A percentile compares a stretch with the other conserved stretches of the same genome.
phyloP scores from a whole-genome alignment of 2,797 vertebrate genomes.

The Chelidonichthys spinosus region DNA sequence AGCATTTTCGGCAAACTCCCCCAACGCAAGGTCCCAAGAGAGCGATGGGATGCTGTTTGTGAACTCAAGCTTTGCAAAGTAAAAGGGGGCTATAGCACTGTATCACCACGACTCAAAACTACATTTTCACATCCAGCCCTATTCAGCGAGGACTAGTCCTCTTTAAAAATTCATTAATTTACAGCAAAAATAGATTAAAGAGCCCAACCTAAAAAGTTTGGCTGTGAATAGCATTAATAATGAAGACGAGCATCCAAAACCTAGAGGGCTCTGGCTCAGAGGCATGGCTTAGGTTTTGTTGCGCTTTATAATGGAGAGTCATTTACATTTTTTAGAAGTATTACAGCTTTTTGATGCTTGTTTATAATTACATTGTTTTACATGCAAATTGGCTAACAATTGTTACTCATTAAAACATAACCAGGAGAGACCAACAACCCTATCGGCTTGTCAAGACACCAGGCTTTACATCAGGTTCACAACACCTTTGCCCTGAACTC shows the following conservation, averaged over 20 bases:
- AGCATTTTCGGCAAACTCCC: slow-evolving; percentile 79
- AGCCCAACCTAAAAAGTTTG: slow-evolving; percentile 82
- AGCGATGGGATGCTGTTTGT: slow-evolving; percentile 76
- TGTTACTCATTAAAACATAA: slow-evolving; percentile 81
- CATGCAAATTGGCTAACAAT: slow-evolving; percentile 81
- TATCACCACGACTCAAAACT: slow-evolving; percentile 70
- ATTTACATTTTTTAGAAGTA: slow-evolving; percentile 82
- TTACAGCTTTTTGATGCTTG: slow-evolving; percentile 79
- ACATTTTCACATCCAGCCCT: slow-evolving; percentile 74
- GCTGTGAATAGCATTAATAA: slow-evolving; percentile 85
- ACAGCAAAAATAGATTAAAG: slow-evolving; percentile 87
- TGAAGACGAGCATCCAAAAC: slow-evolving; percentile 76
- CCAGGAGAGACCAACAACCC: slow-evolving; percentile 58
- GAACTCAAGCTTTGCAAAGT: slow-evolving; percentile 78
- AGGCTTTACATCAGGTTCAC: slow-evolving; percentile 64
- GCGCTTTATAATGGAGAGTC: slow-evolving; percentile 79
- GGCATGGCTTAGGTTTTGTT: slow-evolving; percentile 80
- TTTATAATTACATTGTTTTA: slow-evolving; percentile 83
- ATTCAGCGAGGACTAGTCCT: slow-evolving; percentile 79
- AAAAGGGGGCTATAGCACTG: slow-evolving; percentile 75
- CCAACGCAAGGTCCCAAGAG: slow-evolving; percentile 75
- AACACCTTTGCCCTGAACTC: slow-evolving; percentile 51
- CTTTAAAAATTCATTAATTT: slow-evolving; percentile 88
- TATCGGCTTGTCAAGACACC: slow-evolving; percentile 55
- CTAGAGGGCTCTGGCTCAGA: slow-evolving; percentile 73